These are phyloP conservation scores for Podiceps cristatus DNA, from an alignment of 2,113 vertebrate genomes.

Conservation along the genomic window DNA sequence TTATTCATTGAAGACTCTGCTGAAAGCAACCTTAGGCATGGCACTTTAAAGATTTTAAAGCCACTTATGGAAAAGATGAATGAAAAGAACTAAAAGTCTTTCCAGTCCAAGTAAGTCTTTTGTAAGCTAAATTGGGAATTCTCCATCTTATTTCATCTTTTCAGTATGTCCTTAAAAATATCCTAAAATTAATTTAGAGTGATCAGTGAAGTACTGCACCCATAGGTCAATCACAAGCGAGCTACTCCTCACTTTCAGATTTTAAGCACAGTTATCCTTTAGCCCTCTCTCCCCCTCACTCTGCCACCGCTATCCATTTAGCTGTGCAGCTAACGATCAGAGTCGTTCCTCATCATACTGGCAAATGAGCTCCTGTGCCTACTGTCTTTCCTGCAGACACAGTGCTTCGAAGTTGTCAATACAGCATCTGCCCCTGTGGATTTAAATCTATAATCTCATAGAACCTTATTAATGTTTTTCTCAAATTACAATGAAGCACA, in stretches of 20 bases:
- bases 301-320: not conserved
- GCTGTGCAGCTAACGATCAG: not conserved
- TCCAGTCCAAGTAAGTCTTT: not conserved
- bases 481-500: not conserved
- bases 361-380: not conserved
- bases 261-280: not conserved
- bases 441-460: not conserved
- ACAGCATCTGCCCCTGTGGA: not conserved
- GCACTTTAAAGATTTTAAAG: slow-evolving; percentile 34
- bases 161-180: not conserved
- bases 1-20: not conserved
- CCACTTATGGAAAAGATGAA: not conserved
- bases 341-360: not conserved
- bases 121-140: not conserved
- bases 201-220: not conserved
- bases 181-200: not conserved
- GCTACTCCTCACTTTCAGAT: not conserved
- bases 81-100: not conserved
- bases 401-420: not conserved
- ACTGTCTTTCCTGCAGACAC: not conserved
- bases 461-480: slow-evolving; percentile 19
- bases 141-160: not conserved
- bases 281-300: not conserved
- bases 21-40: not conserved
- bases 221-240: not conserved